Conservation (phyloP, 2,888 invertebrate species). For the Charanyca ferruginea region DNA sequence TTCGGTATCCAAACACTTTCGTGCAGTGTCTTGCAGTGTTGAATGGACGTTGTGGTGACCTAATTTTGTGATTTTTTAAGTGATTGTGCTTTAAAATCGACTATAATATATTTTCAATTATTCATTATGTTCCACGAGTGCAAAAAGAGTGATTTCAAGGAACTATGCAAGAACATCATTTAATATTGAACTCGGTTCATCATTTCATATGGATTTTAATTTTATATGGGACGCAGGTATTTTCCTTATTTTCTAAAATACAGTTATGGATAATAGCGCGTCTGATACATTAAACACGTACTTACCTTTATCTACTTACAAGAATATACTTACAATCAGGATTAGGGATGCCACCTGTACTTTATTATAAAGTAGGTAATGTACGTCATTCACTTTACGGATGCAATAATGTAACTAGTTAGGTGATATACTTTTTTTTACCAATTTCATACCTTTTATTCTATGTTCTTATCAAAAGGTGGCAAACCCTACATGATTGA, state of each 20-base stretch:
- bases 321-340: no score
- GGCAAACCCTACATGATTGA: no score
- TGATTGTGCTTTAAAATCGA: constrained; percentile 28
- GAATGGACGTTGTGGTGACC: constrained; percentile 28
- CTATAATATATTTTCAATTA: constrained; percentile 28
- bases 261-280: background rate
- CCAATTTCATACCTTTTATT: no score
- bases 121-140: constrained; percentile 71
- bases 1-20: constrained; percentile 67
- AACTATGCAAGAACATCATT: constrained; percentile 71
- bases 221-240: constrained; percentile 70
- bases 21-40: constrained; percentile 40
- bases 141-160: constrained; percentile 63
- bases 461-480: no score
- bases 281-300: no score
- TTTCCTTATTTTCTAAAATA: background rate
- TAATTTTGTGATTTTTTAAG: constrained; percentile 23
- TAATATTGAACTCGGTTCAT: constrained; percentile 55
- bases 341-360: no score
- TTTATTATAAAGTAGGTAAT: no score
- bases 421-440: no score
- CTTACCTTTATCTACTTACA: no score
- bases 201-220: constrained; percentile 61
- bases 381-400: no score
- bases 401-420: no score